phyloP scores from a whole-genome alignment of 2,888 invertebrate species.

The Pediacus dermestoides region DNA sequence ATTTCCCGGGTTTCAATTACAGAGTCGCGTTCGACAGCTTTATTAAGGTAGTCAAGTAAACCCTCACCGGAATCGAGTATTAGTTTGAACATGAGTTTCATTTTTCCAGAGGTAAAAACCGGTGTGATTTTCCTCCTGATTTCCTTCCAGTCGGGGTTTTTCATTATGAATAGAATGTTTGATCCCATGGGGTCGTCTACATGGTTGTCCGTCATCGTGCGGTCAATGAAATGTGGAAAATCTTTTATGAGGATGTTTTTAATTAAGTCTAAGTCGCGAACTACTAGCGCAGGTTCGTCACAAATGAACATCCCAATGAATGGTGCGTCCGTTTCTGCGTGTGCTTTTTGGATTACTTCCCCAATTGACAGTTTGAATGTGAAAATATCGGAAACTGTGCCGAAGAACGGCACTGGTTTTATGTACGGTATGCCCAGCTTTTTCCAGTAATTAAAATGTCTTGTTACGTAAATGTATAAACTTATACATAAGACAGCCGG shows the following conservation, averaged over 20 bases:
- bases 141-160: constrained; percentile 52
- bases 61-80: constrained; percentile 44
- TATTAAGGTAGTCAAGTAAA: constrained; percentile 20
- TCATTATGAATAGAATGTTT: constrained; percentile 46
- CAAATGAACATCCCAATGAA: constrained; percentile 50
- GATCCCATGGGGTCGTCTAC: constrained; percentile 46
- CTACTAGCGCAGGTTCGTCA: constrained; percentile 47
- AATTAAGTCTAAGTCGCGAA: constrained; percentile 49
- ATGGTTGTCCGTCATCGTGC: constrained; percentile 46
- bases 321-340: constrained; percentile 26
- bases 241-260: constrained; percentile 48
- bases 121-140: constrained; percentile 52
- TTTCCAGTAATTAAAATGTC: constrained; percentile 49
- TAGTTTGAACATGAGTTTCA: constrained; percentile 51
- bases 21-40: constrained; percentile 3
- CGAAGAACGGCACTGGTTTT: constrained; percentile 46
- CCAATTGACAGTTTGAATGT: constrained; percentile 38
- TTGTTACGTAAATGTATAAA: constrained; percentile 26
- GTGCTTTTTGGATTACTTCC: constrained; percentile 13
- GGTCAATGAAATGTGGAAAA: constrained; percentile 49
- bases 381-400: constrained; percentile 46
- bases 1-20: constrained; percentile 21
- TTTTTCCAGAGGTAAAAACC: constrained; percentile 52
- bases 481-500: no score
- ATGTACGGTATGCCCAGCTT: constrained; percentile 43